phyloP scores from a whole-genome alignment of 2,113 vertebrate species.

The Phaethornis superciliosus region DNA sequence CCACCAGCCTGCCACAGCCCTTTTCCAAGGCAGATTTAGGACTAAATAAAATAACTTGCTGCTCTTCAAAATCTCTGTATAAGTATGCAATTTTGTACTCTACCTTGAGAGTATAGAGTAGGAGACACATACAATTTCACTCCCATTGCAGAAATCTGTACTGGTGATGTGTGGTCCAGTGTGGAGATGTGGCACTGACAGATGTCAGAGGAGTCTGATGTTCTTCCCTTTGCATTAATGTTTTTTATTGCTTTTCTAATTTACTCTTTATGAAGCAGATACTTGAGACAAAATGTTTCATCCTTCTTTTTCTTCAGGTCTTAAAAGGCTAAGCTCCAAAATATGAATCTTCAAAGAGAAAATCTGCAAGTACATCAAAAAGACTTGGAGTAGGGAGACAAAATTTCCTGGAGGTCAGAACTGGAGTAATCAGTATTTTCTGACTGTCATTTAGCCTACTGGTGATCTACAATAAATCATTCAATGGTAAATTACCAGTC shows the following conservation, averaged over 20 bases:
- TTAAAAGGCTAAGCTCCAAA: not conserved
- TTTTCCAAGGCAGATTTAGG: not conserved
- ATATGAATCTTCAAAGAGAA: not conserved
- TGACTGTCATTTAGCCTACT: not conserved
- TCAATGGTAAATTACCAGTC: not conserved
- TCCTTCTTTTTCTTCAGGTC: not conserved
- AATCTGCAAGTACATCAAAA: not conserved
- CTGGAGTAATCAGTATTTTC: not conserved
- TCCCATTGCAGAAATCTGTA: not conserved
- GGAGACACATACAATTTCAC: not conserved
- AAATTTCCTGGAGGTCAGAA: not conserved
- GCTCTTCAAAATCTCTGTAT: not conserved
- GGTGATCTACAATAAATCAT: not conserved
- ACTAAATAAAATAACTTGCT: not conserved
- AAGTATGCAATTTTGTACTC: not conserved
- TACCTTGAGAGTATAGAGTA: not conserved
- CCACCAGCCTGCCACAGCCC: not conserved
- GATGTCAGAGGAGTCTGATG: not conserved
- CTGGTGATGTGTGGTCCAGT: not conserved
- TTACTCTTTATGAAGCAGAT: not conserved
- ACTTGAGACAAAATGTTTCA: not conserved
- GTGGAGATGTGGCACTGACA: not conserved
- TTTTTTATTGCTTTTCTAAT: not conserved
- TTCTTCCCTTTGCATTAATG: not conserved
- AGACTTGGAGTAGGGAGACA: not conserved